Conservation (phyloP, 2,888 invertebrate species). For the Galerucella nymphaeae region DNA sequence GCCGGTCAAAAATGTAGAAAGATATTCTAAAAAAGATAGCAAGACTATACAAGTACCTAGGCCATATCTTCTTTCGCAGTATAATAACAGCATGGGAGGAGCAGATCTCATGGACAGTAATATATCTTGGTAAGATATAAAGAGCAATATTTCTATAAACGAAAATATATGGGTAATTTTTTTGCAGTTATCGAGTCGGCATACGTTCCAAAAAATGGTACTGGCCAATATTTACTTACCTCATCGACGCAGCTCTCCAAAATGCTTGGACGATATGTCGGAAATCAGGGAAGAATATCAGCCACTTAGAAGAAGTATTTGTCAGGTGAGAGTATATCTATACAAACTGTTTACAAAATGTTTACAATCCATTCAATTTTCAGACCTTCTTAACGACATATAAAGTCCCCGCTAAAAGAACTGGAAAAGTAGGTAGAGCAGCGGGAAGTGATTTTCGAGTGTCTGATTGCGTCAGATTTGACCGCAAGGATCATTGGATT, state of each 20-base stretch:
- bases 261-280: conserved; percentile 41
- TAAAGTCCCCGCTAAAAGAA: conserved; percentile 26
- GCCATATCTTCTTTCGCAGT: conserved; percentile 32
- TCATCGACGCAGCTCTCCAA: conserved; percentile 37
- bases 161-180: conserved; percentile 27
- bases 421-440: conserved; percentile 27
- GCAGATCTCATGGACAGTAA: conserved; percentile 21
- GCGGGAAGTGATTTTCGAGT: conserved; percentile 27
- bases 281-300: conserved; percentile 31
- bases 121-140: conserved; percentile 23
- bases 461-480: conserved; percentile 28
- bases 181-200: background rate
- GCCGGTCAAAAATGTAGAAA: conserved; percentile 35
- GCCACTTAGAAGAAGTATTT: conserved; percentile 31
- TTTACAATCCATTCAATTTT: conserved; percentile 20
- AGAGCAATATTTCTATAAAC: conserved; percentile 25
- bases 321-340: conserved; percentile 22
- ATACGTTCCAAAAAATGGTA: no score
- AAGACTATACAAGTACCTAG: conserved; percentile 36
- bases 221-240: no score
- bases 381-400: conserved; percentile 25
- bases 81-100: conserved; percentile 48
- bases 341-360: conserved; percentile 14
- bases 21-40: conserved; percentile 42
- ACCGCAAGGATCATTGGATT: conserved; percentile 32